Base-by-base conservation (phyloP, 2,797 vertebrate genomes). In the Cercopithecus petaurista region DNA sequence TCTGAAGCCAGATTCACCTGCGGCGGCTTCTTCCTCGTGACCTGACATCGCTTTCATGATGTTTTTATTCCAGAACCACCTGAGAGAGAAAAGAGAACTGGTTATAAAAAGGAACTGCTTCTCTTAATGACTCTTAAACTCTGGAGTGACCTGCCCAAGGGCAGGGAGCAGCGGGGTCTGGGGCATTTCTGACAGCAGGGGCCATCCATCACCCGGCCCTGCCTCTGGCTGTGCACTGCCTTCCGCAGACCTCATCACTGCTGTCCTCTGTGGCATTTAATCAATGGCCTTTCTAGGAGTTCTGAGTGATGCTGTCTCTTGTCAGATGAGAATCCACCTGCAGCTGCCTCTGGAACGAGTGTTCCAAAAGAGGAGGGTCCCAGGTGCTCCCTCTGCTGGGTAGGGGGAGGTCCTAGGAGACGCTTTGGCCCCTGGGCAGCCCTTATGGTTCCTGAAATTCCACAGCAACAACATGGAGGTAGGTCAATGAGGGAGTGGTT, bases 41-140 rank as follows among this genome's bases (percentile, higher is more conserved):
- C 81, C 70, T 50, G 26, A 7, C 10, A 2, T 4, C 2, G 5
- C 64, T 81, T 88, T 70, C 33, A 24, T 30, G 57, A 46, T 64
- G 59, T 46, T 75, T 94, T 83, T 19, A 88, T 89, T 36, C 4
- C 90, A 84, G 52, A 72, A 12, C 19, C 33, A 30, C 70, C 39
- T 30, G 30, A 0, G 36, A 8, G 50, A 73, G 59, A 76, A 88
- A 84, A 15, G 72, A 79, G 64, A 91, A 11, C 67, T 28, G 36
- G 48, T 33, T 84, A n/a, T 73, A n/a, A 91, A 94, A 91, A 88
- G 77, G 48, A 77, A 90, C 5, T 46, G 8, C 57, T 79, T 41
- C 72, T 80, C 79, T 84, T 83, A 59, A 92, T 96, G 75, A 59
- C 67, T 79, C 76, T 85, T 70, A 4, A 33, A 39, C 85, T 82